These are phyloP conservation scores for Acomys russatus DNA, from an alignment of 2,797 vertebrate species.

Conservation along the genomic window DNA sequence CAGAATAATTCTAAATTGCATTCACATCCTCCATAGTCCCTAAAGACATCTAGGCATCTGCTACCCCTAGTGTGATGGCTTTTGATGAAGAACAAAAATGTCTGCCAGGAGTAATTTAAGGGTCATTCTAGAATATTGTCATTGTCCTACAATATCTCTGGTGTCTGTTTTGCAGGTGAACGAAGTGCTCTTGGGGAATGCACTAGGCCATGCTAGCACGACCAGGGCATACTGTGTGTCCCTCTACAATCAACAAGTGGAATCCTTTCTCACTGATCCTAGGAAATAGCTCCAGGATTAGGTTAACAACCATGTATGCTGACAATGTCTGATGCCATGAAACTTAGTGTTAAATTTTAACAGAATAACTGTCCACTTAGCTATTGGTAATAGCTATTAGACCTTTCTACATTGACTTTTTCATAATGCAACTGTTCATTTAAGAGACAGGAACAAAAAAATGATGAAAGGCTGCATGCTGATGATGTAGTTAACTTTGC, in stretches of 20 bases:
- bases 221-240: background rate
- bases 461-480: background rate
- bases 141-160: background rate
- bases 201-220: background rate
- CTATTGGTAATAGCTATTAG: background rate
- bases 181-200: background rate
- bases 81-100: conserved; percentile 67
- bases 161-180: background rate
- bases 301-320: fast-evolving
- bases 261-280: background rate
- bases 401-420: background rate
- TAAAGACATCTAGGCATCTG: conserved; percentile 29
- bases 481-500: background rate
- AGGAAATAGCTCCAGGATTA: background rate
- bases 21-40: background rate
- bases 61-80: background rate
- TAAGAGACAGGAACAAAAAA: background rate
- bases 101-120: conserved; percentile 65
- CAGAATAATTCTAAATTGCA: background rate
- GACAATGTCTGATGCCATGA: background rate
- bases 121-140: conserved; percentile 44
- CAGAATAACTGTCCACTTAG: background rate
- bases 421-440: background rate
- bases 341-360: conserved; percentile 10
- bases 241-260: background rate